Conservation (phyloP, 2,113 vertebrate species). For the Cheirogaleus medius region DNA sequence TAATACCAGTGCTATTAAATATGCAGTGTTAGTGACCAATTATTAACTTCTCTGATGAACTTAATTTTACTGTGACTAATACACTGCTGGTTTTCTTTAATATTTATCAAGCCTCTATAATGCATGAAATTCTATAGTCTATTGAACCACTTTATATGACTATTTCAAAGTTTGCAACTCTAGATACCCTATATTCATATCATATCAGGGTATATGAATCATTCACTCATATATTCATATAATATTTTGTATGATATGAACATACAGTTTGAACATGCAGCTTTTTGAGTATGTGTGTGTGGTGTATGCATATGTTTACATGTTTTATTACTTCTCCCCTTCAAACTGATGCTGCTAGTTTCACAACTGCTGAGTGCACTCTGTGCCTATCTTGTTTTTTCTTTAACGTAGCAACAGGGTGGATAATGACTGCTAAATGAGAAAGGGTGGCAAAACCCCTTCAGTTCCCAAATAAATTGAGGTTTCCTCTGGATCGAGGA, state of each 20-base stretch:
- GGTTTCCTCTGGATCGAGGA: neutral
- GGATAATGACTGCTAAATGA: neutral
- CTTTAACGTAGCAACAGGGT: neutral
- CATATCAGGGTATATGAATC: too few relatives aligned
- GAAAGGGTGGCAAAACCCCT: neutral
- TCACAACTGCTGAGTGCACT: neutral
- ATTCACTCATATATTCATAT: too few relatives aligned
- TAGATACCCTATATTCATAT: neutral
- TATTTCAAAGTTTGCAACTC: neutral
- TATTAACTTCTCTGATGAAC: neutral
- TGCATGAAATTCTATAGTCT: fast-evolving
- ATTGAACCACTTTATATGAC: neutral
- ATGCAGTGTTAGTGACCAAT: neutral
- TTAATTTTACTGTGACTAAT: neutral
- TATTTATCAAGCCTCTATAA: neutral
- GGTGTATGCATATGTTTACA: neutral
- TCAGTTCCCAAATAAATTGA: neutral
- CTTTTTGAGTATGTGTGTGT: neutral
- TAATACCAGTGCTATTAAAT: neutral
- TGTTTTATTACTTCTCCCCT: neutral
- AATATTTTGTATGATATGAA: neutral
- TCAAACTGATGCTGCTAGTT: neutral
- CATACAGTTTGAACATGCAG: neutral
- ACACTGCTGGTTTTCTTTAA: neutral
- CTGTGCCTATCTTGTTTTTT: neutral